Percentiles rank a stretch among this genome's conserved stretches.
Conservation (phyloP, 2,888 invertebrate species). For the Oasisia sp. region DNA sequence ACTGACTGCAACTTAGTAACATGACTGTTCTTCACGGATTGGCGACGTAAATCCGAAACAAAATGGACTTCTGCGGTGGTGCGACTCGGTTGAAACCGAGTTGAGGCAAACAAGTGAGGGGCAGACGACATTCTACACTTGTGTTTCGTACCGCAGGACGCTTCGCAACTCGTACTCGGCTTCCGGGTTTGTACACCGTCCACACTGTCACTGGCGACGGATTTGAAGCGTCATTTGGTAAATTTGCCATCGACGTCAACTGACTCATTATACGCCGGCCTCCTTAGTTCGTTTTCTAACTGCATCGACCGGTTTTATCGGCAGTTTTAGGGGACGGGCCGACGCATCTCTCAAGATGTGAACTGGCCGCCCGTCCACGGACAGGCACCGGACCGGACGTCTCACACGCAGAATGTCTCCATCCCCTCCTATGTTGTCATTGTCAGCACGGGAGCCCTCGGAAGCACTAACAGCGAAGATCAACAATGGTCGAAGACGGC, state of each 20-base stretch:
- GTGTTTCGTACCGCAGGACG: not conserved
- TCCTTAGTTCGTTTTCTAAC: not conserved
- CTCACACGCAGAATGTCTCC: not conserved
- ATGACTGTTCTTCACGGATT: not conserved
- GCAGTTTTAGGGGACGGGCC: not conserved
- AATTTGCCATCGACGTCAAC: not conserved
- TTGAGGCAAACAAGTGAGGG: not conserved
- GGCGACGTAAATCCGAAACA: slow-evolving; percentile 17
- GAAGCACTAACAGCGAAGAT: not conserved
- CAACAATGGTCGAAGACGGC: not conserved
- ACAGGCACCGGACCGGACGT: not conserved
- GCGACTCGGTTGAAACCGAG: not conserved
- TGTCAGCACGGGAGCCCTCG: not conserved
- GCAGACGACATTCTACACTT: slow-evolving; percentile 1
- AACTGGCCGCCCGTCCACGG: not conserved
- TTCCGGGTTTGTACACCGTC: not conserved
- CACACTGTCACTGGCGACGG: not conserved
- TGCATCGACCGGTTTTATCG: not conserved
- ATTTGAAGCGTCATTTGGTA: not conserved
- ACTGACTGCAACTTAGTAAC: not conserved
- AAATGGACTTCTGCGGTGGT: not conserved
- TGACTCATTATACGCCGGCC: not conserved
- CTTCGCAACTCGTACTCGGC: not conserved
- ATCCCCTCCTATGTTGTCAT: slow-evolving; percentile 10
- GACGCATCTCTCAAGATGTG: not conserved